Base-by-base conservation (phyloP, 2,797 vertebrate species). In the Smutsia gigantea region DNA sequence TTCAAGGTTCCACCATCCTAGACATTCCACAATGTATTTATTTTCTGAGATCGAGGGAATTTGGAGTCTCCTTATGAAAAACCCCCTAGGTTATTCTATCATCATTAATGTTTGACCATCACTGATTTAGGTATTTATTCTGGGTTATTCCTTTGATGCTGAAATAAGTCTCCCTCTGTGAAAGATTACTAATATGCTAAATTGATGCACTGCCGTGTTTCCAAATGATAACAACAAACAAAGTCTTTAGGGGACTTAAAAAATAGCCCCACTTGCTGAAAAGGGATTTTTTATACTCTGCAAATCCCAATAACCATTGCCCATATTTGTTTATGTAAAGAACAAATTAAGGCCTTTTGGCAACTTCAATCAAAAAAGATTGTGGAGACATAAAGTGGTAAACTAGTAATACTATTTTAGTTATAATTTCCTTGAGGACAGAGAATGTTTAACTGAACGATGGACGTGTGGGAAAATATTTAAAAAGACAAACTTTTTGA, bases 141-240 rank as follows among this genome's bases (percentile, higher is more conserved):
- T 83, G 17, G 4, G n/a, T 83, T 84, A 55, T 63, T 93, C 66
- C 25, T 83, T 63, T 91, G 25, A 88, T 78, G 15, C 13, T 74
- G 42, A 82, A 97, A 84, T 9, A 81, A 59, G 79, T 82, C 14
- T 93, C 86, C 83, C 63, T 83, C 11, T 97, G 66, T 79, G 46
- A 64, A 93, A 74, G 23, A 1, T 89, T 83, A 86, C 29, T 85
- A 88, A 39, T 49, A 42, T 61, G 23, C 23, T 91, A 88, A 88
- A 79, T 83, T 18, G 82, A 68, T 51, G 11, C 57, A n/a, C 42
- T 95, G 51, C 8, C 23, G 18, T 93, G 21, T 46, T 69, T 19
- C 77, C 85, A 94, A 92, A 93, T 87, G 51, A 85, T 37, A 79
- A 14, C 21, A 68, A 89, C 19, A 84, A 87, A 57, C 46, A 96